Conservation (phyloP, 2,888 invertebrate genomes). For the Latrodectus hesperus region DNA sequence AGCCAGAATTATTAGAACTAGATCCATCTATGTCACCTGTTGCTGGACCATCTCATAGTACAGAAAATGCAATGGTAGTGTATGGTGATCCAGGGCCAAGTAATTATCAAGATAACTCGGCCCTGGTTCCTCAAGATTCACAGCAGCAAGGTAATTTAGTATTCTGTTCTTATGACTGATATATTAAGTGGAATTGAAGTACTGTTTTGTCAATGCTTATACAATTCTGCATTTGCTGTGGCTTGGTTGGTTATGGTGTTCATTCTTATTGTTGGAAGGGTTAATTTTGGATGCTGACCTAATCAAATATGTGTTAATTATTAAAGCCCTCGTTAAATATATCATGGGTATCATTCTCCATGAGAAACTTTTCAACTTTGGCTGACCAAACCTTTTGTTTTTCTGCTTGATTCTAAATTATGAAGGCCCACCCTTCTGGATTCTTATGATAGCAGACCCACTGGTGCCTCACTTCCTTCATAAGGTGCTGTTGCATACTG, state of each 20-base stretch:
- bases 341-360: no score
- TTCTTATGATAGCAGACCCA: no score
- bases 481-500: no score
- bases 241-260: neutral
- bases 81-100: conserved; percentile 40
- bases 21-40: conserved; percentile 33
- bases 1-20: conserved; percentile 25
- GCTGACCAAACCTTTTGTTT: no score
- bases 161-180: neutral
- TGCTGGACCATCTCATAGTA: conserved; percentile 37
- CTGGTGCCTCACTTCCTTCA: no score
- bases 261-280: no score
- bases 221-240: neutral
- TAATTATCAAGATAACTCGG: conserved; percentile 36
- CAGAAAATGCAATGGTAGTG: conserved; percentile 30
- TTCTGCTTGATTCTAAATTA: no score
- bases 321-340: no score
- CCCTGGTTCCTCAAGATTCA: conserved; percentile 19
- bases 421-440: no score
- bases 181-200: neutral
- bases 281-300: no score
- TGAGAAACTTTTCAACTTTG: no score
- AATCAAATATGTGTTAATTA: no score
- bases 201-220: neutral
- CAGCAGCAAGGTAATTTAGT: conserved; percentile 26